Evolutionary conservation across 1,140 invertebrate genomes (phyloP), one percentile per base, ranked within the genome.

Genomic region (Plectrocnemia conspersa): DNA sequence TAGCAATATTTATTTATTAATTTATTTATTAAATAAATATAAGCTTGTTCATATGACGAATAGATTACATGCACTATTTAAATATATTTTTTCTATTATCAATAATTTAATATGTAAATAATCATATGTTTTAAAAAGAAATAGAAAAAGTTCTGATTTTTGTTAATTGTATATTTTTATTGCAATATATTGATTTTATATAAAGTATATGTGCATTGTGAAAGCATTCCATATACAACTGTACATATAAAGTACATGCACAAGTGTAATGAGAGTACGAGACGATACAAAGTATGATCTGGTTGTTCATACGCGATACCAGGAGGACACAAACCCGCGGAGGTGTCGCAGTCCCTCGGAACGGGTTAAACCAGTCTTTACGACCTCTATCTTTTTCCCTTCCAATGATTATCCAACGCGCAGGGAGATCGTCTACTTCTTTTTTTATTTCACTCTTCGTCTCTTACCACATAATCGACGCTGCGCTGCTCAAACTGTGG

Each of bases 201-300:
- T 45, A 49, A 48, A 49, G 18, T 49, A 47, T 32, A 32, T 1
- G n/a, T 33, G 16, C n/a, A 33, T n/a, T 33, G 16, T 4, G 1
- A 13, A 33, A 13, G 4, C 16, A 4, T 15, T 29, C 7, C 27
- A 29, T 29, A 29, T 29, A 13, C 27, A 29, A 29, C 7, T 29
- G 27, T 13, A 29, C 13, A 7, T 13, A 13, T 29, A 29, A 29
- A 9, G 27, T 49, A 22, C 25, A 19, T 11, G 27, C 27, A 19
- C 23, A n/a, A 49, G 7, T 35, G 46, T 21, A 35, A 25, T 18
- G 25, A 49, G 25, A 49, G 25, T 49, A 29, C 15, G 21, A 49
- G 4, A n/a, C n/a, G 27, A 45, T 42, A 53, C 53, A 56, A 44
- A 45, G 48, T 57, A 57, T 57, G 55, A 57, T 49, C 48, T 22